These are phyloP conservation scores for Ophiodon elongatus DNA, from an alignment of 2,113 vertebrate genomes.

Conservation along the genomic window DNA sequence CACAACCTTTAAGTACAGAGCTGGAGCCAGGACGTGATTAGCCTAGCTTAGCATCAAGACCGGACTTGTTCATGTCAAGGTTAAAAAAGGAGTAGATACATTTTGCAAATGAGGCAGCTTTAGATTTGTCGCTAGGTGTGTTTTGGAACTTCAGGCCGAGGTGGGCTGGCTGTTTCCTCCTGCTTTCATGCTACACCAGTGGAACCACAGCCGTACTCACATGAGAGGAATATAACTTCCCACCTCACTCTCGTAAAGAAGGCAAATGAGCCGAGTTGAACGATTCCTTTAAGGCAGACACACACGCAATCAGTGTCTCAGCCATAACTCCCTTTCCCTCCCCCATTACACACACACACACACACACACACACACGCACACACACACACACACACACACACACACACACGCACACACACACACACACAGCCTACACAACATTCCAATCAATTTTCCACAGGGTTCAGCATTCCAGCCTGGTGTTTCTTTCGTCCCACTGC, in stretches of 20 bases:
- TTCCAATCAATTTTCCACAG: conserved; percentile 77
- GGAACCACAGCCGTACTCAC: background rate
- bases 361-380: conserved; percentile 11
- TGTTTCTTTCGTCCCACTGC: conserved; percentile 65
- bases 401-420: conserved; percentile 19
- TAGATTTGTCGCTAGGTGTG: background rate
- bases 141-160: background rate
- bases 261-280: background rate
- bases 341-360: conserved; percentile 20
- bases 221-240: background rate
- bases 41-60: background rate
- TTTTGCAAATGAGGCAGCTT: background rate
- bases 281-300: conserved; percentile 21
- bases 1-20: background rate
- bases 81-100: background rate
- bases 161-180: background rate
- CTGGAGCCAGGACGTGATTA: background rate
- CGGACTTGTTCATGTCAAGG: background rate
- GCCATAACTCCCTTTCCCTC: background rate
- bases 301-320: conserved; percentile 12
- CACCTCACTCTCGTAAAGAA: background rate
- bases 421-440: conserved; percentile 54
- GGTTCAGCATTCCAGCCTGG: conserved; percentile 72
- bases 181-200: background rate
- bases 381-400: conserved; percentile 34